Conservation (phyloP, 1,140 invertebrate genomes). For the Papilio glaucus region DNA sequence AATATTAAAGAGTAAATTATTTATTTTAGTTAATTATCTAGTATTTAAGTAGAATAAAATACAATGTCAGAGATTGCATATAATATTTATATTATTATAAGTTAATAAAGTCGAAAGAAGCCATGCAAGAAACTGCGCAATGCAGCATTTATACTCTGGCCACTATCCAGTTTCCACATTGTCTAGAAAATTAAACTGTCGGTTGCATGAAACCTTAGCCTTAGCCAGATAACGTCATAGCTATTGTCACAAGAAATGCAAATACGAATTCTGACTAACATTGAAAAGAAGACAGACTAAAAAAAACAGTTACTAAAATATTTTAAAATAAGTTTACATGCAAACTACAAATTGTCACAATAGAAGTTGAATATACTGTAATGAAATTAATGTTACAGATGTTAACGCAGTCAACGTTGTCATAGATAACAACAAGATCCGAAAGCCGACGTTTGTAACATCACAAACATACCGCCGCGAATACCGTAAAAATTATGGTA, state of each 20-base stretch:
- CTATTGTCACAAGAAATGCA: conserved; percentile 19
- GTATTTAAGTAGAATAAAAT: background rate
- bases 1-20: too few species aligned
- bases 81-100: background rate
- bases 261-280: background rate
- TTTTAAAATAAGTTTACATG: background rate
- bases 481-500: conserved; percentile 23
- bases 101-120: background rate
- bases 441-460: background rate
- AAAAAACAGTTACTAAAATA: background rate
- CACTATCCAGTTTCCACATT: conserved; percentile 74
- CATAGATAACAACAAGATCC: too few species aligned
- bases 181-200: conserved; percentile 74
- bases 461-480: too few species aligned
- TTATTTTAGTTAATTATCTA: too few species aligned
- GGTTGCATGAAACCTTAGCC: conserved; percentile 60
- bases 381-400: too few species aligned
- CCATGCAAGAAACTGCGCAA: conserved; percentile 46
- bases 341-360: background rate
- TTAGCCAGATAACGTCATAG: conserved; percentile 38
- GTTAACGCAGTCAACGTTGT: too few species aligned
- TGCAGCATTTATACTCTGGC: conserved; percentile 73
- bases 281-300: background rate
- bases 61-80: background rate
- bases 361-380: background rate